Evolutionary conservation across 2,797 vertebrate genomes (phyloP).

Genomic region (Sebastes diaconus): DNA sequence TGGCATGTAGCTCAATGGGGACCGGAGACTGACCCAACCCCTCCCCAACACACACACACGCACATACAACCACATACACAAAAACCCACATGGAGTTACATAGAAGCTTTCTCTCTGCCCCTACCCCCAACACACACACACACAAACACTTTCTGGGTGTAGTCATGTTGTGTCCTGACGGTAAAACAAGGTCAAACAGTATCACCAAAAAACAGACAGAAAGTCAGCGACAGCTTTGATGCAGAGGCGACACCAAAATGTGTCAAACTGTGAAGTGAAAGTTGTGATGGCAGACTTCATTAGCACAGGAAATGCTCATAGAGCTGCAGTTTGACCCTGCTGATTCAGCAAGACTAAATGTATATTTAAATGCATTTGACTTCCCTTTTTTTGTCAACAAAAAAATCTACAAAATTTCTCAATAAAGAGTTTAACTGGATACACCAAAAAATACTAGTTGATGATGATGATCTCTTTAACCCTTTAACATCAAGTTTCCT

Average conservation of each 20-base stretch:
- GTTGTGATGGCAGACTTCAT: neutral
- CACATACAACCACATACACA: slow-evolving; percentile 31
- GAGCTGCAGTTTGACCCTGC: neutral
- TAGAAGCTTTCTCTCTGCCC: neutral
- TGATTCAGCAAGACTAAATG: neutral
- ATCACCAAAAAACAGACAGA: slow-evolving; percentile 7
- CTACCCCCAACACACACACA: slow-evolving; percentile 11
- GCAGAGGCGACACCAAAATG: neutral
- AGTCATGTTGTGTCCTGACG: neutral
- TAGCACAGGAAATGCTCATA: neutral
- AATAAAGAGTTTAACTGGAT: too few species aligned
- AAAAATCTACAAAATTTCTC: too few species aligned
- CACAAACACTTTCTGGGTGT: slow-evolving; percentile 22
- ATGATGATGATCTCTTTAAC: too few species aligned
- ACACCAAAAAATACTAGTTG: neutral
- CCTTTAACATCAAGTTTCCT: neutral
- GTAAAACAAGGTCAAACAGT: slow-evolving; percentile 13
- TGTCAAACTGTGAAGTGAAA: neutral
- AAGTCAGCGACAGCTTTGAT: neutral
- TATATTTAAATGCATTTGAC: neutral
- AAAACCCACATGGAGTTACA: slow-evolving; percentile 5
- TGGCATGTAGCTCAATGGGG: slow-evolving; percentile 66
- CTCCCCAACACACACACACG: slow-evolving; percentile 28
- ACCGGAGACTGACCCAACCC: slow-evolving; percentile 47
- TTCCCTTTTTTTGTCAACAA: too few species aligned